Base-by-base conservation (phyloP, 2,113 vertebrate species). In the Sinosuthora webbiana region DNA sequence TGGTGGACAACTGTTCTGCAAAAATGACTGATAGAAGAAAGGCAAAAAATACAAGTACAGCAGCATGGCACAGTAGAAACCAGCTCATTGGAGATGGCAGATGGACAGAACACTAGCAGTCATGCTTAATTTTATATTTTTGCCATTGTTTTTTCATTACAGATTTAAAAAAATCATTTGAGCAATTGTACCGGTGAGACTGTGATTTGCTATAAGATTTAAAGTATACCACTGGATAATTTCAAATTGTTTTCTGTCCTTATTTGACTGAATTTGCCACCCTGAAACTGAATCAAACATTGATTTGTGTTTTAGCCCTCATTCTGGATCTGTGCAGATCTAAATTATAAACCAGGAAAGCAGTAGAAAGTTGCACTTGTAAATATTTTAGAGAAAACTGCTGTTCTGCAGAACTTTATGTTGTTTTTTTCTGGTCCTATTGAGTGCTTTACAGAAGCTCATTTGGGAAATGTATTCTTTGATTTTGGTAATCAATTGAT, bases 271-370 rank as follows among this genome's bases (percentile, higher is more conserved):
- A 60, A 83, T 65, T 86, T 88, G 20, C 33, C 31, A 60, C 7
- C 5, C 4, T 83, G 64, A 91, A 86, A 85, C 44, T 6, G 31
- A 70, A 47, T 64, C 24, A 83, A 92, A 55, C 4, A 42, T 13
- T 90, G 76, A 62, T 94, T 83, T 84, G 56, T 53, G 41, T 27
- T 95, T 92, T 84, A 81, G 75, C 82, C 87, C 94, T 89, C 68
- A 67, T 76, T 92, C 80, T 80, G n/a, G 9, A n/a, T 85, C 63
- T 96, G 78, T 93, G 90, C 92, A 97, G 85, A 95, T 95, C 92
- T 92, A 73, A 95, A 39, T 91, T 94, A 94, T 94, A 97, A 98
- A 97, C 79, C 70, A 95, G 82, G 81, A 96, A 97, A 94, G 84
- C 69, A 81, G 53, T 96, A 94, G 94, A 96, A 95, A 95, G 53